Conservation (phyloP, 2,797 vertebrate species). For the Anas flavirostris region DNA sequence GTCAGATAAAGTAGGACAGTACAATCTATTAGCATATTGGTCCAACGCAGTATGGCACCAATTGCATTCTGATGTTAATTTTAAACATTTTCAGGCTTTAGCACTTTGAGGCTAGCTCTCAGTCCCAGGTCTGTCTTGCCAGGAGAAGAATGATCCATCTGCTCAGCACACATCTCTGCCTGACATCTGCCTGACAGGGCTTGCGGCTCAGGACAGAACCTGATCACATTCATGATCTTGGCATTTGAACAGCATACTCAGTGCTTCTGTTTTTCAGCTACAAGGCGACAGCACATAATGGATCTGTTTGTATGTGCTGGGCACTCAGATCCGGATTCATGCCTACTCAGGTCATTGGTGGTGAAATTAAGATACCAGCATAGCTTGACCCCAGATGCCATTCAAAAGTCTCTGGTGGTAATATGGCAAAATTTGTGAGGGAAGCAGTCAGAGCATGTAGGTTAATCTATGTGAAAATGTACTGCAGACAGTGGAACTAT, state of each 20-base stretch:
- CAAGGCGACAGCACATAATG: neutral
- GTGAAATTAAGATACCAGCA: neutral
- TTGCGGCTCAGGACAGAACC: neutral
- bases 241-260: neutral
- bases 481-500: conserved; percentile 17
- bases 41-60: neutral
- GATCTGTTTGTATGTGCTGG: neutral
- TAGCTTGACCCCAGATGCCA: conserved; percentile 43
- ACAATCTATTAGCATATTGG: neutral
- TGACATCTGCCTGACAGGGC: neutral
- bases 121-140: neutral
- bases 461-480: neutral
- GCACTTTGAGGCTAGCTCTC: neutral
- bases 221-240: neutral
- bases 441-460: neutral
- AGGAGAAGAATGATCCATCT: neutral
- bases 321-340: neutral
- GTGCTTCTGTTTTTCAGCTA: neutral
- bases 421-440: conserved; percentile 5
- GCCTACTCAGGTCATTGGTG: neutral
- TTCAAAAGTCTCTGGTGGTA: conserved; percentile 11
- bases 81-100: conserved; percentile 8
- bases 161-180: neutral
- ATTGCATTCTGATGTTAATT: neutral
- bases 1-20: neutral